Base-by-base conservation (phyloP, 2,888 invertebrate genomes). In the Buathra laborator region DNA sequence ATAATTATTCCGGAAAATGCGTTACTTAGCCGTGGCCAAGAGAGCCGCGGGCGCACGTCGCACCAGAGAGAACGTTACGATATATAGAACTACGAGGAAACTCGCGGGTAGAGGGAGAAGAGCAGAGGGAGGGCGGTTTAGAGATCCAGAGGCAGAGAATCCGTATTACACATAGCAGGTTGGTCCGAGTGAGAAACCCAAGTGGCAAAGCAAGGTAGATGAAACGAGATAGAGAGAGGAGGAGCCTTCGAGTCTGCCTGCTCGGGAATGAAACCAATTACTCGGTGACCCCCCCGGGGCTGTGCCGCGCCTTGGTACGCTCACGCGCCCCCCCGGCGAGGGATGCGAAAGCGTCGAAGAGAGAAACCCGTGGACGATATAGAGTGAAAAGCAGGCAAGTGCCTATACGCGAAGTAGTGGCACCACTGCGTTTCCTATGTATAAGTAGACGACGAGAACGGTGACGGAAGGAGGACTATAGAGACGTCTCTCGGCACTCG, bases 191-290 rank as follows among this genome's bases (percentile, higher is more conserved):
- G 81, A 77, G 66, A 72, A 76, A 84, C 86, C 84, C 43, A 64
- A 74, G 71, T 37, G 24, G 37, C 37, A 56, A 56, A 44, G 71
- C 9, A 43, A 44, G 71, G 37, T 37, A 12, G 32, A 56, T 29
- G 19, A 24, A 70, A 19, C n/a, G 66, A 37, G 62, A 83, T 82
- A 48, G 67, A 72, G 83, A 78, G 66, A 72, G 51, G 76, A 37
- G 75, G 85, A 83, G 76, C 76, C 78, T 85, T 71, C 72, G 32
- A 89, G 90, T 91, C 93, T 93, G 93, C 92, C 92, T 93, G 90
- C 89, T 88, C 87, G 90, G 90, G 91, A 93, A 93, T 92, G 93
- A 93, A 93, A 92, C 93, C 93, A 93, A 93, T 93, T 93, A 93
- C 92, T 92, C 88, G 91, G 91, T 91, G 92, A 92, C 92, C 93